These are phyloP conservation scores for Diuraphis noxia DNA, from an alignment of 1,140 invertebrate genomes.

Conservation along the genomic window DNA sequence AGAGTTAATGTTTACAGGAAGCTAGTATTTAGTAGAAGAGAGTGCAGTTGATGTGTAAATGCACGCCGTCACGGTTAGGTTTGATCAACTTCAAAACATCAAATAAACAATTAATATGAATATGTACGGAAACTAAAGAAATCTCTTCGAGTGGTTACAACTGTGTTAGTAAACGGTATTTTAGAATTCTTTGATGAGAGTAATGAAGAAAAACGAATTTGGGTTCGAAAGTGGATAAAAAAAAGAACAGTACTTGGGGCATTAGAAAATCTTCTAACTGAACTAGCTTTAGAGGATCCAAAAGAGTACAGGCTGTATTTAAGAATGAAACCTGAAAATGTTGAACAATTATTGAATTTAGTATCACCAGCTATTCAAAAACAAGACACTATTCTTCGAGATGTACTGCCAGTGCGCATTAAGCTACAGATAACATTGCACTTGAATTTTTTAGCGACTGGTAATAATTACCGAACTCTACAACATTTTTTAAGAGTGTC, in stretches of 20 bases:
- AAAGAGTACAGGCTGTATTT: constrained; percentile 11
- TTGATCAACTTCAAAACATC: not conserved
- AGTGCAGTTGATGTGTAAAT: not conserved
- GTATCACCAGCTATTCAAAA: constrained; percentile 41
- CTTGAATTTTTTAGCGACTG: constrained; percentile 34
- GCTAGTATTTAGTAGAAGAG: constrained; percentile 31
- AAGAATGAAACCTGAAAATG: constrained; percentile 37
- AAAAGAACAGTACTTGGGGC: constrained; percentile 29
- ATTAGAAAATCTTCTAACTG: constrained; percentile 53
- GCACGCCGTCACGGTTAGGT: not conserved
- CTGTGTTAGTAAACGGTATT: constrained; percentile 23
- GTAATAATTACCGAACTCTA: constrained; percentile 43
- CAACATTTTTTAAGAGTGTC: constrained; percentile 49
- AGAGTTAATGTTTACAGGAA: constrained; percentile 26
- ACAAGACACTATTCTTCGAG: constrained; percentile 21
- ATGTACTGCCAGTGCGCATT: not conserved
- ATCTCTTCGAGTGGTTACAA: constrained; percentile 33
- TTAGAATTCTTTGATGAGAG: constrained; percentile 38
- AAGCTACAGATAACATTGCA: constrained; percentile 28
- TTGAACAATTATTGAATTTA: constrained; percentile 33
- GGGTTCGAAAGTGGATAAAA: constrained; percentile 33
- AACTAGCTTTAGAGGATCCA: constrained; percentile 49
- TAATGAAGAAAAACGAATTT: constrained; percentile 45
- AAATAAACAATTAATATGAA: constrained; percentile 14
- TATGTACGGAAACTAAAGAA: constrained; percentile 28